Evolutionary conservation across 2,797 vertebrate species (phyloP).

Genomic region (Sparus aurata): DNA sequence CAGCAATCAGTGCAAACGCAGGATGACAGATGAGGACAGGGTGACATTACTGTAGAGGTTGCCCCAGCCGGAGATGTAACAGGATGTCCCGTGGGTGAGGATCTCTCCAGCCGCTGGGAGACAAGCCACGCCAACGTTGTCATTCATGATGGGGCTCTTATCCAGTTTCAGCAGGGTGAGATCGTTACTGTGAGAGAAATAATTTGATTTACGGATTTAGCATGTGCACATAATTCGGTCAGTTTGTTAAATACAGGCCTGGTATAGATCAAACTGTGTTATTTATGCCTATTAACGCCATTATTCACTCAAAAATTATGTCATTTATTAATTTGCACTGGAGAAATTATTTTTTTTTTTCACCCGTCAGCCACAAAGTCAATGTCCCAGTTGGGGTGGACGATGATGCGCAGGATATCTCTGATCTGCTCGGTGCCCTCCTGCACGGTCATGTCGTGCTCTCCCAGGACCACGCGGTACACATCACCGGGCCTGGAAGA

Average conservation of each 20-base stretch:
- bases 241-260: too few relatives aligned
- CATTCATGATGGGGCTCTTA: conserved; percentile 77
- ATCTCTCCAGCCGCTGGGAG: conserved; percentile 80
- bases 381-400: conserved; percentile 87
- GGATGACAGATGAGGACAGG: conserved; percentile 18
- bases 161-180: conserved; percentile 88
- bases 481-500: conserved; percentile 77
- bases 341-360: not conserved
- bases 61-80: conserved; percentile 89
- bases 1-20: not conserved
- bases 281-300: too few relatives aligned
- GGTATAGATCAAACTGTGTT: too few relatives aligned
- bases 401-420: conserved; percentile 82
- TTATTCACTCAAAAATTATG: not conserved
- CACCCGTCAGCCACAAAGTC: conserved; percentile 84
- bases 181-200: conserved; percentile 82
- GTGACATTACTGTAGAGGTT: conserved; percentile 84
- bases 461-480: conserved; percentile 88
- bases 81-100: conserved; percentile 72
- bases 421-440: conserved; percentile 88
- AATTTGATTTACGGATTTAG: not conserved
- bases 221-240: not conserved
- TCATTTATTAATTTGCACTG: not conserved
- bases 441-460: conserved; percentile 76
- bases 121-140: conserved; percentile 77